Evolutionary conservation across 2,888 invertebrate species (phyloP).

Genomic region (Melolontha melolontha): DNA sequence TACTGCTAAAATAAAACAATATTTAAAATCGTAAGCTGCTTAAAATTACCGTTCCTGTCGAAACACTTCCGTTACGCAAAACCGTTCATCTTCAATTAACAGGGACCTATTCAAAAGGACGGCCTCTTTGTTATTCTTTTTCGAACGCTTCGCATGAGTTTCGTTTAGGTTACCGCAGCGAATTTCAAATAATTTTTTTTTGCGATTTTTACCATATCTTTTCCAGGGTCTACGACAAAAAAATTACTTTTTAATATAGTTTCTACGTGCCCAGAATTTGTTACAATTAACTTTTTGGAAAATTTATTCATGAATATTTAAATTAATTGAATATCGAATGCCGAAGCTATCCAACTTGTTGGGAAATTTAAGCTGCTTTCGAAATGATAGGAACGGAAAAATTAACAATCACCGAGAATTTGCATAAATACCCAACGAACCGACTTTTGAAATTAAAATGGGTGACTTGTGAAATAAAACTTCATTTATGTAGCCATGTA

Average conservation of each 20-base stretch:
- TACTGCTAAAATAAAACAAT: too few species aligned
- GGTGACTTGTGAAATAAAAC: slow-evolving; percentile 8
- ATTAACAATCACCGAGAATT: slow-evolving; percentile 30
- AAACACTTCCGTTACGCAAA: too few species aligned
- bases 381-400: slow-evolving; percentile 23
- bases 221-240: slow-evolving; percentile 21
- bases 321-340: slow-evolving; percentile 29
- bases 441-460: slow-evolving; percentile 3
- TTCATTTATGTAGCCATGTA: background rate
- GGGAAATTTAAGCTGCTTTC: slow-evolving; percentile 27
- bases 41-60: background rate
- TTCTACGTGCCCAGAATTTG: slow-evolving; percentile 32
- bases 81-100: slow-evolving; percentile 20
- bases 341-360: slow-evolving; percentile 22
- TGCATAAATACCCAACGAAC: slow-evolving; percentile 22
- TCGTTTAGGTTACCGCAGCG: slow-evolving; percentile 24
- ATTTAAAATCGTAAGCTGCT: background rate
- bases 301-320: slow-evolving; percentile 35
- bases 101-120: slow-evolving; percentile 6
- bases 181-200: slow-evolving; percentile 31
- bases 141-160: slow-evolving; percentile 14
- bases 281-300: slow-evolving; percentile 30
- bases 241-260: slow-evolving; percentile 34
- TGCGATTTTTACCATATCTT: slow-evolving; percentile 17
- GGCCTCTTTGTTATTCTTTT: slow-evolving; percentile 19